Percentiles rank a stretch among this genome's conserved stretches.
phyloP scores from a whole-genome alignment of 2,888 invertebrate genomes.

The Drosophila planitibia region DNA sequence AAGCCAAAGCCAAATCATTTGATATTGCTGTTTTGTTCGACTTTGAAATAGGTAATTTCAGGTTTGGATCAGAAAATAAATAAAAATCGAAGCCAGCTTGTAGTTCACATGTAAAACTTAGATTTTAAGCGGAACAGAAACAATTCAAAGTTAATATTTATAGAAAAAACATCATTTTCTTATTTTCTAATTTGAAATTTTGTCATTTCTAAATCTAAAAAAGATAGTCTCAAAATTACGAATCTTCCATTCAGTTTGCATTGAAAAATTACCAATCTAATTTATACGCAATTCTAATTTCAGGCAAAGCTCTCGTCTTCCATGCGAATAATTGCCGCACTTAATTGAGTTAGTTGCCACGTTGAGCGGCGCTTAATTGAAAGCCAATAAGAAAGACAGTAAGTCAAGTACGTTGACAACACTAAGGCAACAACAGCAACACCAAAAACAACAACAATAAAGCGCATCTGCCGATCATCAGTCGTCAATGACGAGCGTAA shows the following conservation, averaged over 20 bases:
- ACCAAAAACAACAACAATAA: neutral
- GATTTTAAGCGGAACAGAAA: neutral
- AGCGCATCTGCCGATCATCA: constrained; percentile 12
- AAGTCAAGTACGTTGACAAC: constrained; percentile 40
- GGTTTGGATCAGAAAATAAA: neutral
- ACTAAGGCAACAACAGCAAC: constrained; percentile 4
- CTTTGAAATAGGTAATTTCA: neutral
- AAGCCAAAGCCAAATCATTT: neutral
- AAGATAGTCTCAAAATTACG: neutral
- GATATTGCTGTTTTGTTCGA: neutral
- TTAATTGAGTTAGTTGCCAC: constrained; percentile 45
- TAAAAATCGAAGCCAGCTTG: neutral
- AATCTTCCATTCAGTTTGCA: neutral
- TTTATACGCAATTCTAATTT: neutral
- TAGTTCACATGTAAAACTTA: neutral
- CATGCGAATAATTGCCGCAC: neutral
- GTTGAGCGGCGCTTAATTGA: constrained; percentile 44
- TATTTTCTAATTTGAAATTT: neutral
- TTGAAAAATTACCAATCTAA: neutral
- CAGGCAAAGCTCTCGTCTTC: neutral
- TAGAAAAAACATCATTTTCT: neutral
- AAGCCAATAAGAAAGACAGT: constrained; percentile 42
- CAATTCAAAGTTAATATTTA: neutral
- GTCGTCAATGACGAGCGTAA: constrained; percentile 40
- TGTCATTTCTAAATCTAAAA: neutral